Base-by-base conservation (phyloP, 2,113 vertebrate genomes). In the Seriola aureovittata region DNA sequence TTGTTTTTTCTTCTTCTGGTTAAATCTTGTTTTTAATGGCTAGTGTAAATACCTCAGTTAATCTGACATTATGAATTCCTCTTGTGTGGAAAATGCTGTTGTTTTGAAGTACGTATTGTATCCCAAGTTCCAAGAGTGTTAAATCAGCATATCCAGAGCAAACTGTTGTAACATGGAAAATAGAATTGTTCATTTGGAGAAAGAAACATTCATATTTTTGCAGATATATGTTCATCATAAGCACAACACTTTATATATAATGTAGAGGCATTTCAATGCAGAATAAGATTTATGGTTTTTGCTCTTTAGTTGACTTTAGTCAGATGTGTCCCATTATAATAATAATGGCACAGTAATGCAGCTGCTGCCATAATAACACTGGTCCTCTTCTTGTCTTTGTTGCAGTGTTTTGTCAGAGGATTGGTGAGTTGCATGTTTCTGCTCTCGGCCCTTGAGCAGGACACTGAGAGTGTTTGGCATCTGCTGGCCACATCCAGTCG, bases 391-490 rank as follows among this genome's bases (percentile, higher is more conserved):
- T 23, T 19, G 25, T 81, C 67, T 82, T 82, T 87, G 73, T 70
- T 64, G 52, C 38, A 64, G 58, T 34, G 29, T 58, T 80, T 5
- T 81, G 57, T 90, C 65, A 62, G 62, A 50, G 40, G 34, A 44
- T 75, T 60, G 63, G n/a, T 86, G 71, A 78, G 78, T 87, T 91
- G 80, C 80, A 86, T 86, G 72, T 87, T 71, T 85, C 70, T 59
- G 81, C 71, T 81, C 65, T 68, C 34, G 65, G 81, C 65, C 72
- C 73, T 64, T 44, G 74, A 70, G 63, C 77, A 79, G 86, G 86
- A 93, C 77, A 79, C 77, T 92, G 67, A 92, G 66, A 13, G 63
- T 93, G 92, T 93, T 95, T 95, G 94, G 92, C 94, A 91, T 93
- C 85, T 90, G 91, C 81, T 85, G 87, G 87, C 88, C 80, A 90